Conservation (phyloP, 2,888 invertebrate genomes). For the Stomorhina lunata region DNA sequence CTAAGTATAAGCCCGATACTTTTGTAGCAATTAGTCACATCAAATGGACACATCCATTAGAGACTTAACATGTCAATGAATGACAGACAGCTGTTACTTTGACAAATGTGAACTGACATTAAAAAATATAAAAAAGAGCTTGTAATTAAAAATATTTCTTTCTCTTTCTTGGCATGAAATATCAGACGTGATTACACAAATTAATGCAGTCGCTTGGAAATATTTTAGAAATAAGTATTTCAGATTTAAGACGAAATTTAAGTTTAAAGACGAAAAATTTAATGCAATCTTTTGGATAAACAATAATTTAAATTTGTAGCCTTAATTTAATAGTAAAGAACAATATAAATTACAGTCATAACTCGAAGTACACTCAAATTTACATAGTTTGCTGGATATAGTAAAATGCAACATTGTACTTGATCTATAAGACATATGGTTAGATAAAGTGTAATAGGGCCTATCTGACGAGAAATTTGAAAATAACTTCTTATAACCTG, state of each 20-base stretch:
- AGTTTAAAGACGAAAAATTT: too few relatives aligned
- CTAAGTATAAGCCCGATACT: neutral
- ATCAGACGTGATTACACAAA: too few relatives aligned
- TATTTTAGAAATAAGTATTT: too few relatives aligned
- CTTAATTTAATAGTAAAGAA: too few relatives aligned
- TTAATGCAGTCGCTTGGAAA: too few relatives aligned
- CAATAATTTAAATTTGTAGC: too few relatives aligned
- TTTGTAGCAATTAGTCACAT: conserved; percentile 25
- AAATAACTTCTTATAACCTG: too few relatives aligned
- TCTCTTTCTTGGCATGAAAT: neutral
- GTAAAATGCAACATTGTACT: neutral
- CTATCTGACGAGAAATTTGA: too few relatives aligned
- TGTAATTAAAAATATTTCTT: neutral
- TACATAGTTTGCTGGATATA: neutral
- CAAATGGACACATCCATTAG: conserved; percentile 9
- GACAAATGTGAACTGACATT: conserved; percentile 6
- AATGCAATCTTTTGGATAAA: too few relatives aligned
- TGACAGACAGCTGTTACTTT: conserved; percentile 36
- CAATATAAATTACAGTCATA: neutral
- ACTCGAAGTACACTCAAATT: neutral
- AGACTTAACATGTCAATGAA: conserved; percentile 13
- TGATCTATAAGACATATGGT: neutral
- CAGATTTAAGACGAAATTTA: too few relatives aligned
- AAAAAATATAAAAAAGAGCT: neutral
- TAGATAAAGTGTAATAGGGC: too few relatives aligned